These are phyloP conservation scores for Drosophila athabasca DNA, from an alignment of 1,140 invertebrate genomes.

Conservation along the genomic window DNA sequence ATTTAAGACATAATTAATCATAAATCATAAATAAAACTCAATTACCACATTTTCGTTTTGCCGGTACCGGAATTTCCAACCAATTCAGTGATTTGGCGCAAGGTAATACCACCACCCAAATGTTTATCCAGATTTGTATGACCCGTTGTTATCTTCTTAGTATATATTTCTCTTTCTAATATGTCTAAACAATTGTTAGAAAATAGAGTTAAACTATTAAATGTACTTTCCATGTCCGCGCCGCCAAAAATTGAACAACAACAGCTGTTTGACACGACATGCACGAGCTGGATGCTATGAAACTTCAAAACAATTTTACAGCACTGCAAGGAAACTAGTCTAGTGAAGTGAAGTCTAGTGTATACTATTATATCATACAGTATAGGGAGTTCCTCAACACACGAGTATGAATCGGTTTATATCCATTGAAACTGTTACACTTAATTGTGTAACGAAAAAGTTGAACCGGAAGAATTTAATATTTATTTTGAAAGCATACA, in stretches of 20 bases:
- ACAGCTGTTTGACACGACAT: neutral
- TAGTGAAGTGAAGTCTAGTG: no score
- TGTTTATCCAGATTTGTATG: slow-evolving; percentile 27
- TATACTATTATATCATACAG: no score
- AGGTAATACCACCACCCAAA: slow-evolving; percentile 46
- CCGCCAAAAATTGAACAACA: slow-evolving; percentile 9
- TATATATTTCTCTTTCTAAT: neutral
- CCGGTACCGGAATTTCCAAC: slow-evolving; percentile 53
- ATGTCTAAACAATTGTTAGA: slow-evolving; percentile 30
- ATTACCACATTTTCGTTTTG: slow-evolving; percentile 57
- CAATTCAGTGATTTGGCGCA: slow-evolving; percentile 48
- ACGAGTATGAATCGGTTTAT: no score
- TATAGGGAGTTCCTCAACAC: no score
- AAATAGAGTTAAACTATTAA: slow-evolving; percentile 19
- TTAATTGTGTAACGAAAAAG: no score
- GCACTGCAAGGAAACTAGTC: no score
- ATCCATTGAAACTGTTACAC: neutral
- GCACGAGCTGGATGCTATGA: no score
- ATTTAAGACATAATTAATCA: neutral
- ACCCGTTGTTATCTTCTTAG: slow-evolving; percentile 42
- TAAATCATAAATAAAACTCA: neutral
- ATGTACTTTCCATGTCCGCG: neutral
- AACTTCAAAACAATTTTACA: no score
- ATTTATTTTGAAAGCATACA: no score
- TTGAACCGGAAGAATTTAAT: no score